phyloP scores from a whole-genome alignment of 2,797 vertebrate species.

The Aselliscus stoliczkanus region DNA sequence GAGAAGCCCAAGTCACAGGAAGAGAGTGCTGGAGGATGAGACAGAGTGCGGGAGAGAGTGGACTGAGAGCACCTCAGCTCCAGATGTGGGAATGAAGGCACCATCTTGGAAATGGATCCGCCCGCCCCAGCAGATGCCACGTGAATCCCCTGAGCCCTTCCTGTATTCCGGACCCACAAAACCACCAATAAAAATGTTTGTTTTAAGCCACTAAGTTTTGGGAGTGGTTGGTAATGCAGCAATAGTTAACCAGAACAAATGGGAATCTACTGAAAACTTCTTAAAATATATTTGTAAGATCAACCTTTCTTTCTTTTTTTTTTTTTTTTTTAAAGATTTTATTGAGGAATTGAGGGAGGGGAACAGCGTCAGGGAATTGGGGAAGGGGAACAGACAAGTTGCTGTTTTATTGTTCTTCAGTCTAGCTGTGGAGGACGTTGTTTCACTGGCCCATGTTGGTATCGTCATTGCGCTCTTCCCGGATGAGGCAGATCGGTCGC shows the following conservation, averaged over 20 bases:
- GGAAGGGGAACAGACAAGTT: too few species aligned
- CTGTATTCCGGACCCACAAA: not conserved
- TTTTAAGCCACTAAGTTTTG: not conserved
- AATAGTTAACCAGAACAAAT: not conserved
- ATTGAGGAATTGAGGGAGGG: too few species aligned
- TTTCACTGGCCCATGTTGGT: too few species aligned
- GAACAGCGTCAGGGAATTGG: too few species aligned
- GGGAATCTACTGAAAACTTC: not conserved
- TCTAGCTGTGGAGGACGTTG: too few species aligned
- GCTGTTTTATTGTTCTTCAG: too few species aligned
- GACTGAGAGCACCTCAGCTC: not conserved
- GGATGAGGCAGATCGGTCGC: too few species aligned
- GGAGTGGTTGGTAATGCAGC: not conserved
- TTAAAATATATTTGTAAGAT: not conserved
- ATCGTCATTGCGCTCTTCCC: too few species aligned
- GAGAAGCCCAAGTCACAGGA: not conserved
- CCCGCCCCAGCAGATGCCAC: not conserved
- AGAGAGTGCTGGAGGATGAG: not conserved
- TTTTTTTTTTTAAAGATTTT: too few species aligned
- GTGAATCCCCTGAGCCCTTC: not conserved
- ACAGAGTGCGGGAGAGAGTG: not conserved
- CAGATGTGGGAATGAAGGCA: not conserved
- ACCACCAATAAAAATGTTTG: not conserved
- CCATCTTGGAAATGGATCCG: not conserved
- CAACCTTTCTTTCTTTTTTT: not conserved